Percentiles rank a stretch among this genome's conserved stretches.
These are phyloP conservation scores for Pseudolaguvia tuberculata DNA, from an alignment of 2,113 vertebrate species.

Conservation along the genomic window DNA sequence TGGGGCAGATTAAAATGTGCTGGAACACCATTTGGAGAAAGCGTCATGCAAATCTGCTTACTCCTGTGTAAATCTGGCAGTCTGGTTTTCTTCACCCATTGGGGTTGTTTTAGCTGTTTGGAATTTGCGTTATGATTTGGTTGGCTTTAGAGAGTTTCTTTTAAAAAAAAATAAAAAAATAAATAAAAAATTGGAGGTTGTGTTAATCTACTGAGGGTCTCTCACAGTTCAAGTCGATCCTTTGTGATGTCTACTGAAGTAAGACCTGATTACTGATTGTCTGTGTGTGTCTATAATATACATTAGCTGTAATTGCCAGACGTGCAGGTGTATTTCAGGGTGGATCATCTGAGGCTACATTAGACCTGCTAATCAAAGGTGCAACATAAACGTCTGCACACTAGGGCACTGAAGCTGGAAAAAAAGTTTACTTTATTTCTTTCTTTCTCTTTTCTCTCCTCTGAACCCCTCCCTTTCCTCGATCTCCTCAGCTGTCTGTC, in stretches of 20 bases:
- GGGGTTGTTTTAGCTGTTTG: slow-evolving; percentile 20
- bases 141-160: background rate
- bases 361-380: slow-evolving; percentile 36
- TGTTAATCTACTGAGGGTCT: slow-evolving; percentile 23
- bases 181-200: background rate
- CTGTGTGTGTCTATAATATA: slow-evolving; percentile 27
- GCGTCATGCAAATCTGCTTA: slow-evolving; percentile 33
- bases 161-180: background rate
- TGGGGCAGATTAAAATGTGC: slow-evolving; percentile 53
- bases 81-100: slow-evolving; percentile 17
- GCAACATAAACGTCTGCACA: slow-evolving; percentile 25
- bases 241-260: slow-evolving; percentile 11
- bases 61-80: slow-evolving; percentile 43
- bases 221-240: slow-evolving; percentile 6
- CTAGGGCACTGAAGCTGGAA: slow-evolving; percentile 15
- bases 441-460: slow-evolving; percentile 4
- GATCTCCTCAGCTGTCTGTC: slow-evolving; percentile 2
- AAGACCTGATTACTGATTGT: slow-evolving; percentile 27
- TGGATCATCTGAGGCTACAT: slow-evolving; percentile 20
- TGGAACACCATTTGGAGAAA: slow-evolving; percentile 49
- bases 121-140: slow-evolving; percentile 5
- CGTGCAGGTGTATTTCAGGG: slow-evolving; percentile 25
- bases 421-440: background rate
- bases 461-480: slow-evolving; percentile 5
- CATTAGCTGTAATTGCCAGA: slow-evolving; percentile 33